Base-by-base conservation (phyloP, 2,113 vertebrate species). In the Merops nubicus region DNA sequence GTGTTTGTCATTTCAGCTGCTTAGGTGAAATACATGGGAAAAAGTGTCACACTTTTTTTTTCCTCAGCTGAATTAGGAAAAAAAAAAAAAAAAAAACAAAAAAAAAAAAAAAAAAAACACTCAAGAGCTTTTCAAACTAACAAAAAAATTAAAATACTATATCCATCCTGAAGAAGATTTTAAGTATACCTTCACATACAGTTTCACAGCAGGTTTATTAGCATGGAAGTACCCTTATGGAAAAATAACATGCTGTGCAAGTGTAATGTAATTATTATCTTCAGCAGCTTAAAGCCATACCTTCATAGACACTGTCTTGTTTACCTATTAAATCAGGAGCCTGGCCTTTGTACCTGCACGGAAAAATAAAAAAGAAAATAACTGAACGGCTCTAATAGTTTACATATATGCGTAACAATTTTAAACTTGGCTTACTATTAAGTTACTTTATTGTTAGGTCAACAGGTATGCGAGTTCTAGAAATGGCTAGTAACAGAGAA, bases 281-380 rank as follows among this genome's bases (percentile, higher is more conserved):
- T 40, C 22, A 33, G 48, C 22, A 74, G 79, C 22, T 89, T 88
- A 84, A 72, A 93, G 87, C 95, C 69, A 57, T 98, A 99, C 99
- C 99, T 99, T 99, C 99, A 97, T 99, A 99, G 29, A 99, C 99
- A 73, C 99, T 99, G 97, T 99, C 99, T 95, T 99, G 99, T 97
- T 99, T 99, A 42, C 99, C 99, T 98, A 99, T 98, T 54, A 99
- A 98, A 96, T 99, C 99, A 9, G 99, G 99, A 91, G 99, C 99
- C 91, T 99, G 99, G 16, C 99, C 99, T 91, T 99, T 99, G 89
- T 99, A 99, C 91, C 99, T 99, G 91, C 47, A 96, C 11, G 89
- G 91, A 94, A 97, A 96, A 86, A 45, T 2, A 81, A 60, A 80
- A 73, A 47, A 64, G 13, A 59, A 43, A 68, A 29, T 22, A 77